Percentiles rank a stretch among this genome's conserved stretches.
phyloP scores from a whole-genome alignment of 2,797 vertebrate genomes.

The Helostoma temminkii region DNA sequence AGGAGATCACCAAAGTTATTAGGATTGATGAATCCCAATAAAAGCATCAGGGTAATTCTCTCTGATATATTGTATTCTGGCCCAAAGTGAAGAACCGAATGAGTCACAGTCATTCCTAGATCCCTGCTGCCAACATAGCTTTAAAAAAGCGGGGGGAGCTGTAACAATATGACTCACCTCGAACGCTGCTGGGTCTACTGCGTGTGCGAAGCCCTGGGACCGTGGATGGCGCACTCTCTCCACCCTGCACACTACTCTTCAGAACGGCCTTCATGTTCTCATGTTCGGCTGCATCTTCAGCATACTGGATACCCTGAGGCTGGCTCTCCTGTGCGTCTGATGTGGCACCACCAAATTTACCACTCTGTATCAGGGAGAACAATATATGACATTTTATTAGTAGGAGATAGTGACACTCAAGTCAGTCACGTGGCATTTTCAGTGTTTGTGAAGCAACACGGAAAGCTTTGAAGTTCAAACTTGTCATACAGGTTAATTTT shows the following conservation, averaged over 20 bases:
- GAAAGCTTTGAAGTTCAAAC: not conserved
- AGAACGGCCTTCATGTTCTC: conserved; percentile 98
- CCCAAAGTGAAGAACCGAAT: not conserved
- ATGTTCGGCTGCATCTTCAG: conserved; percentile 91
- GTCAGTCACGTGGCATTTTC: not conserved
- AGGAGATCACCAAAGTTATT: not conserved
- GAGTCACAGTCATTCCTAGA: not conserved
- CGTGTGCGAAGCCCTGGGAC: conserved; percentile 89
- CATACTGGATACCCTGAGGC: conserved; percentile 87
- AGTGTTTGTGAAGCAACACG: not conserved
- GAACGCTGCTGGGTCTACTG: conserved; percentile 85
- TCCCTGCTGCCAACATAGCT: not conserved
- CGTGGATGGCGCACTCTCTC: conserved; percentile 76
- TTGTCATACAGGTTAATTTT: conserved; percentile 21
- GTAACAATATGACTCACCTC: conserved; percentile 76
- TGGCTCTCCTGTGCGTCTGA: conserved; percentile 81
- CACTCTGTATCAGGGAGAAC: conserved; percentile 80
- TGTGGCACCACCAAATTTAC: conserved; percentile 89
- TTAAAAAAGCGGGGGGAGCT: conserved; percentile 2
- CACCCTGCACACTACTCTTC: conserved; percentile 79
- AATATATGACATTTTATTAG: not conserved
- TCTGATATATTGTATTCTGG: conserved; percentile 1
- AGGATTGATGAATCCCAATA: not conserved
- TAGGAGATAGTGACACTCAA: not conserved
- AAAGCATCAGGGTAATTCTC: not conserved